Base-by-base conservation (phyloP, 2,797 vertebrate genomes). In the Nasua narica region DNA sequence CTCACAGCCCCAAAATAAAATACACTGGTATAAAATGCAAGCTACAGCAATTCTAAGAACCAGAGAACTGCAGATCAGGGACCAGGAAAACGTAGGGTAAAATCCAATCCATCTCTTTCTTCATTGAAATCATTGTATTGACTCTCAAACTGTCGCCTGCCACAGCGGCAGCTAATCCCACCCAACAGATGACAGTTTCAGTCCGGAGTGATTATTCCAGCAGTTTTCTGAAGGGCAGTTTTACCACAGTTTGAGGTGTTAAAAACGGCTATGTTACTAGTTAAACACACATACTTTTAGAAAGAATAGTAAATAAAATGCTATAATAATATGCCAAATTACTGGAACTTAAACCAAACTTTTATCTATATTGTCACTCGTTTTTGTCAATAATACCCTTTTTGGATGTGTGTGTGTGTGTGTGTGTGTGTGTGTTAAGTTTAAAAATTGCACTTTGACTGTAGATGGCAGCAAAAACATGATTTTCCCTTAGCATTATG, bases 401-500 rank as follows among this genome's bases (percentile, higher is more conserved):
- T 87, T n/a, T 87, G 69, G 32, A 16, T 13, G 60, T 16, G 6
- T 25, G 7, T 91, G 65, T 48, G 56, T 27, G 19, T 60, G 27
- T 72, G 40, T 84, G 37, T 21, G 50, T 35, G 77, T 29, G 56
- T 58, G 56, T 58, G 25, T 52, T 54, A 86, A 92, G 52, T 86
- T 90, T 85, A 79, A 96, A 97, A 95, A 97, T 97, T 98, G 96
- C 97, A 97, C 96, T 97, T 93, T 89, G 96, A 98, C 98, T 98
- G 98, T 97, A 98, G 85, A 89, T 96, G 94, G 97, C 96, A 98
- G 98, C 97, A 98, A 85, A 97, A 98, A 98, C 94, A 98, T 96
- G 94, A 96, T 94, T 98, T 98, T 96, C 50, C 65, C 29, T 87
- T 76, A 52, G 40, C 70, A 81, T 89, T 79, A 13, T 65, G 65